Base-by-base conservation (phyloP, 2,797 vertebrate genomes). In the Enteromius trimaculatus region DNA sequence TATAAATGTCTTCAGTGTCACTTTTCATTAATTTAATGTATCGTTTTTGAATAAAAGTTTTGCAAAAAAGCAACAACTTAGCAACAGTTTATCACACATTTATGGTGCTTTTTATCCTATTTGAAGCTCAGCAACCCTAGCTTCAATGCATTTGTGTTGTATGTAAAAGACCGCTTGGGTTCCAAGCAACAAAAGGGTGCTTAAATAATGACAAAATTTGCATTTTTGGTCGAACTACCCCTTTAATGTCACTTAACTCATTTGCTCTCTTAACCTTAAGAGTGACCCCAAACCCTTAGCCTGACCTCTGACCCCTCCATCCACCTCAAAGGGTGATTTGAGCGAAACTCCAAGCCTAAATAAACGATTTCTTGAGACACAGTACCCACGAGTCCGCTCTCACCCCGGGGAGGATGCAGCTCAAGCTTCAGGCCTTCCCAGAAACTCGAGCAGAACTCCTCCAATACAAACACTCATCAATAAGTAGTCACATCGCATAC, bases 401-500 rank as follows among this genome's bases (percentile, higher is more conserved):
- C 90, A 92, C 92, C 92, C 92, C 92, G 86, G 91, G 92, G 91
- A 92, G 89, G 90, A 92, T 89, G 90, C 90, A 86, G 90, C 83
- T 85, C 88, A 91, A 91, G 89, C 89, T 90, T 87, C 71, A 58
- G 87, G 91, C 89, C 93, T 92, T 93, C 91, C 92, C 90, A 86
- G 89, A 90, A 93, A 91, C 88, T 89, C 88, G 86, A 90, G 87
- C 88, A 90, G 87, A 90, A 49, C 19, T 64, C 58, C 55, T 88
- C 87, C 84, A 84, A 87, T 62, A 71, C 77, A 87, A 88, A 85
- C 86, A 86, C 79, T 86, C 79, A 86, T 88, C 88, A 86, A 82
- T 89, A 87, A 85, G 60, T 70, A 86, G 79, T 86, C 85, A 81
- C 91, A 92, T 92, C 91, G 93, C 92, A 89, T 89, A 90, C 90